Percentiles rank a stretch among this genome's conserved stretches.
Evolutionary conservation across 2,888 invertebrate genomes (phyloP).

Genomic region (Salpingus planirostris): DNA sequence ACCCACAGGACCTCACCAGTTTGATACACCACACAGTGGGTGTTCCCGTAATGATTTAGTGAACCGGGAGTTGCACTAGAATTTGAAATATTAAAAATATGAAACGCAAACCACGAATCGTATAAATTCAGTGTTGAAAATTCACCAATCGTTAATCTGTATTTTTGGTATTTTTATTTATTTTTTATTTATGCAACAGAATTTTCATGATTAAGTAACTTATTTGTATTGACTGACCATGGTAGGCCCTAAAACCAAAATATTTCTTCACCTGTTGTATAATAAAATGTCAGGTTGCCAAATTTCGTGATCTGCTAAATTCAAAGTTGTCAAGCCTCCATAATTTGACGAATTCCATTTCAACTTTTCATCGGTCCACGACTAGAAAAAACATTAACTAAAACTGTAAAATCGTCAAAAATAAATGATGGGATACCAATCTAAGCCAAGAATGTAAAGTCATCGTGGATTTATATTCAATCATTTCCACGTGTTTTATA

Average conservation of each 20-base stretch:
- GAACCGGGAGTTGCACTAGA: slow-evolving; percentile 51
- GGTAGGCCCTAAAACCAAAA: too few relatives aligned
- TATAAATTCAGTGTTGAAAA: too few relatives aligned
- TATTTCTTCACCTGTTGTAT: slow-evolving; percentile 50
- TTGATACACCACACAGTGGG: slow-evolving; percentile 44
- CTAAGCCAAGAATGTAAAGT: slow-evolving; percentile 51
- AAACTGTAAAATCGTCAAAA: not conserved
- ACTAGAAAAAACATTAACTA: slow-evolving; percentile 40
- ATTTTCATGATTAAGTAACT: too few relatives aligned
- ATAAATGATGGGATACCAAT: slow-evolving; percentile 45
- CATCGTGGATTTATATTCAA: slow-evolving; percentile 54
- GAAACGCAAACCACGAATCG: too few relatives aligned
- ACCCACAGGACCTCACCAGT: slow-evolving; percentile 55
- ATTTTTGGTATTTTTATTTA: too few relatives aligned
- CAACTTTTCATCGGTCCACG: slow-evolving; percentile 68
- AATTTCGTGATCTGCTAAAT: slow-evolving; percentile 60
- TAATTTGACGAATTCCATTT: slow-evolving; percentile 62
- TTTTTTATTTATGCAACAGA: too few relatives aligned
- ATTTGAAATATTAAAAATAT: too few relatives aligned
- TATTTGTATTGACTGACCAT: too few relatives aligned
- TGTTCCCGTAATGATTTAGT: slow-evolving; percentile 52
- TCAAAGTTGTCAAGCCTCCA: slow-evolving; percentile 51
- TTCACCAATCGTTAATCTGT: too few relatives aligned
- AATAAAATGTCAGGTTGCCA: slow-evolving; percentile 72
- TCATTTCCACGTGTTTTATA: slow-evolving; percentile 56